A percentile compares a stretch with the other conserved stretches of the same genome.
Conservation (phyloP, 2,113 vertebrate genomes). For the Marcusenius ussheri region DNA sequence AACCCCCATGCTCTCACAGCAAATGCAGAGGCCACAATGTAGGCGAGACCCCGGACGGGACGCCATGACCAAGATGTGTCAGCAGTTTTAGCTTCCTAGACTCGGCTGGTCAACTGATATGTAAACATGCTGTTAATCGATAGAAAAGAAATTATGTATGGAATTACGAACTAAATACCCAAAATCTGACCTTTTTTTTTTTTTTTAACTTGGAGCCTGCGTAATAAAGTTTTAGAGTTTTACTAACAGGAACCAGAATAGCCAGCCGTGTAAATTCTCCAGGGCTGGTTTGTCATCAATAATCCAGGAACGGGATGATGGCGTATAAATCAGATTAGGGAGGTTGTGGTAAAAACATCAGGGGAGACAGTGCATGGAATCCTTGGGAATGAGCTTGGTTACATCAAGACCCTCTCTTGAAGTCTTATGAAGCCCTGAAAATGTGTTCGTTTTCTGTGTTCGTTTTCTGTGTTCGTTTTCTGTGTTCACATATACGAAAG, state of each 20-base stretch:
- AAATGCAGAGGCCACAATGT: not conserved
- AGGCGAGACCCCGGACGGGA: not conserved
- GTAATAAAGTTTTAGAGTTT: not conserved
- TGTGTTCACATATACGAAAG: not conserved
- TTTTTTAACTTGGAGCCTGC: not conserved
- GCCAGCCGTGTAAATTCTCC: not conserved
- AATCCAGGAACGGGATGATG: not conserved
- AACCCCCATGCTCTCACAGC: not conserved
- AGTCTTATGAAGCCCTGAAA: not conserved
- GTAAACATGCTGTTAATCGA: not conserved
- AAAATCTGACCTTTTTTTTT: not conserved
- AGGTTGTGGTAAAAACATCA: not conserved
- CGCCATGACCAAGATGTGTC: not conserved
- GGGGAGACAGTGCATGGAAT: not conserved
- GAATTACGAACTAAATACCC: not conserved
- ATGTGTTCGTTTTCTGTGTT: not conserved
- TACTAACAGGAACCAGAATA: not conserved
- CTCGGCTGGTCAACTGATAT: not conserved
- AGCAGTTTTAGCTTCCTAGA: not conserved
- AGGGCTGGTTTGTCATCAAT: not conserved
- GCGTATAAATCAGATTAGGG: not conserved
- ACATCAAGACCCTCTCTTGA: not conserved
- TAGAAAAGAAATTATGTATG: not conserved
- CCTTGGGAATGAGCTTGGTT: not conserved
- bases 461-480: not conserved